Percentiles rank a stretch among this genome's conserved stretches.
These are phyloP conservation scores for Diorhabda carinulata DNA, from an alignment of 1,140 invertebrate genomes.

Conservation along the genomic window DNA sequence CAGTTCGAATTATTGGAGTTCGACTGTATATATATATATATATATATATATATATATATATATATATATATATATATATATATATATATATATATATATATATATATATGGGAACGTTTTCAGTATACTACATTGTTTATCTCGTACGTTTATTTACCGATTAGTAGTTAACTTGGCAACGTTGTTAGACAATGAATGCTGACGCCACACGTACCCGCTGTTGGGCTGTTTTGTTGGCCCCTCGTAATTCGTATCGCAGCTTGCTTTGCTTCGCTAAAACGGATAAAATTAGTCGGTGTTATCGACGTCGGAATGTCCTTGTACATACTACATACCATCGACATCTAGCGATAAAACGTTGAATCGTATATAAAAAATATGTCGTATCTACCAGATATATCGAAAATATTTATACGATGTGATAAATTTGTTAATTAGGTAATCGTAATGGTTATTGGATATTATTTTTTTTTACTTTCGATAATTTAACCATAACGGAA, in stretches of 20 bases:
- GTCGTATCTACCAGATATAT: no score
- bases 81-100: background rate
- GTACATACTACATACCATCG: no score
- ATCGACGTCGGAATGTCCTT: background rate
- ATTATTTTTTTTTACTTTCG: no score
- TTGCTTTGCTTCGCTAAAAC: background rate
- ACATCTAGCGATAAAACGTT: no score
- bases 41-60: background rate
- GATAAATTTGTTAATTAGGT: no score
- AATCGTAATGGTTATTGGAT: no score
- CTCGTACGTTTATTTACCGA: no score
- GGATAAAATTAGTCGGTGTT: background rate
- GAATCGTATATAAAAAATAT: no score
- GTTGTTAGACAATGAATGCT: background rate
- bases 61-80: background rate
- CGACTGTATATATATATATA: background rate
- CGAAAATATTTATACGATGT: no score
- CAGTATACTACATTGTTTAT: background rate
- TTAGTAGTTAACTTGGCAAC: background rate
- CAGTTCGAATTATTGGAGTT: background rate
- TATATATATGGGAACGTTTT: background rate
- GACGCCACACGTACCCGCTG: background rate
- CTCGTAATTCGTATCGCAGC: background rate
- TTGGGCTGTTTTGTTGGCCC: background rate
- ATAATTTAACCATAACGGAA: no score